A percentile compares a stretch with the other conserved stretches of the same genome.
Conservation (phyloP, 2,888 invertebrate species). For the Toxonevra muliebris region DNA sequence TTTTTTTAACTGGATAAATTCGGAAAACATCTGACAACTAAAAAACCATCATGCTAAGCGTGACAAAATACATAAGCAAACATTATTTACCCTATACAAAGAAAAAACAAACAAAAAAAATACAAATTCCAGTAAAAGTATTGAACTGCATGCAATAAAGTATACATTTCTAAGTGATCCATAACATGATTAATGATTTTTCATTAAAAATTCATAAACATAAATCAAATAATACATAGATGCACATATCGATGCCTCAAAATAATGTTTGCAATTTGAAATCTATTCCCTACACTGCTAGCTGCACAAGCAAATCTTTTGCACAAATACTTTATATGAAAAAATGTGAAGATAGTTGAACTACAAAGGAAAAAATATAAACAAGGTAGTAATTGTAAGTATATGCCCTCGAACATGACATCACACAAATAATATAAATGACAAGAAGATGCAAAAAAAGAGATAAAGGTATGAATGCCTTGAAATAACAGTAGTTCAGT, state of each 20-base stretch:
- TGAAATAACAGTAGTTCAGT: no score
- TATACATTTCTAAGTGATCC: conserved; percentile 7
- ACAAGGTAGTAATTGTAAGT: conserved; percentile 14
- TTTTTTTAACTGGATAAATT: no score
- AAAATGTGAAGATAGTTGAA: conserved; percentile 26
- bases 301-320: conserved; percentile 11
- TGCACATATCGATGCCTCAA: conserved; percentile 5
- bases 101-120: no score
- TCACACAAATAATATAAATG: conserved; percentile 47
- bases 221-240: conserved; percentile 39
- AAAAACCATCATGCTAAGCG: no score
- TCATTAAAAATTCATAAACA: conserved; percentile 52
- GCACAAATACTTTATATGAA: conserved; percentile 44
- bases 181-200: conserved; percentile 52
- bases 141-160: no score
- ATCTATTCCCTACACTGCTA: no score
- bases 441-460: conserved; percentile 42
- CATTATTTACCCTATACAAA: no score
- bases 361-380: conserved; percentile 34
- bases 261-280: background rate
- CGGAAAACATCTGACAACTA: no score
- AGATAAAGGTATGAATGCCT: conserved; percentile 29
- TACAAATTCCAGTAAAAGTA: no score
- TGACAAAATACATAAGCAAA: no score
- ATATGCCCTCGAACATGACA: conserved; percentile 27